Conservation (phyloP, 2,888 invertebrate genomes). For the Frankliniella fusca region DNA sequence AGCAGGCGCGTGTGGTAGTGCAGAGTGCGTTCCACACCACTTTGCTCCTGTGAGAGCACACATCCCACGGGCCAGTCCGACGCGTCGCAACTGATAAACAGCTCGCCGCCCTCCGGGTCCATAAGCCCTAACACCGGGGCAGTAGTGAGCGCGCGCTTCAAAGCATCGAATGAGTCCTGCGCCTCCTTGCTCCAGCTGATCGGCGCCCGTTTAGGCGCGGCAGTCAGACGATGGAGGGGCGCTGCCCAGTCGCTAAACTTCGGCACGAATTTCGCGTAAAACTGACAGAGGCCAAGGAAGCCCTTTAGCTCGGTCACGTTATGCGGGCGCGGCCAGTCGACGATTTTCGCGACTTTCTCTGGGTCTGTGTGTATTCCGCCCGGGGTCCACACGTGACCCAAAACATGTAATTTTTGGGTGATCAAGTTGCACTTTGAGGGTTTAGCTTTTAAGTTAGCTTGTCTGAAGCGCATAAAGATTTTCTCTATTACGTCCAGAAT, state of each 20-base stretch:
- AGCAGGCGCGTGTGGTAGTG: background rate
- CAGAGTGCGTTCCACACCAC: background rate
- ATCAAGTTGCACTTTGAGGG: background rate
- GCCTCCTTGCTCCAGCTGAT: background rate
- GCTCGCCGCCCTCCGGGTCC: background rate
- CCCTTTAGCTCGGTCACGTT: background rate
- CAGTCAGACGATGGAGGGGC: background rate
- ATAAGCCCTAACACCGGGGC: background rate
- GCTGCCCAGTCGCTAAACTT: background rate
- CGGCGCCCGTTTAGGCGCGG: background rate
- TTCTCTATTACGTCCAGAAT: background rate
- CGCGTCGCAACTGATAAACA: background rate
- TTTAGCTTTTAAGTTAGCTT: background rate
- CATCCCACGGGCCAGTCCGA: background rate
- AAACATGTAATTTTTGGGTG: background rate
- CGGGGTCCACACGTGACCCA: background rate
- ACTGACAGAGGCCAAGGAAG: background rate
- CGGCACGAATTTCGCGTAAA: background rate
- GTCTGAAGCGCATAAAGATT: background rate
- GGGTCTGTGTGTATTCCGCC: background rate
- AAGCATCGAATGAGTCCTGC: background rate
- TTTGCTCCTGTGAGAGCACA: background rate
- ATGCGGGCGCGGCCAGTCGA: background rate
- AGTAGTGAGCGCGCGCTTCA: background rate
- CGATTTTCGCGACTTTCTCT: background rate